These are phyloP conservation scores for Agelastica alni DNA, from an alignment of 2,888 invertebrate genomes.

Conservation along the genomic window DNA sequence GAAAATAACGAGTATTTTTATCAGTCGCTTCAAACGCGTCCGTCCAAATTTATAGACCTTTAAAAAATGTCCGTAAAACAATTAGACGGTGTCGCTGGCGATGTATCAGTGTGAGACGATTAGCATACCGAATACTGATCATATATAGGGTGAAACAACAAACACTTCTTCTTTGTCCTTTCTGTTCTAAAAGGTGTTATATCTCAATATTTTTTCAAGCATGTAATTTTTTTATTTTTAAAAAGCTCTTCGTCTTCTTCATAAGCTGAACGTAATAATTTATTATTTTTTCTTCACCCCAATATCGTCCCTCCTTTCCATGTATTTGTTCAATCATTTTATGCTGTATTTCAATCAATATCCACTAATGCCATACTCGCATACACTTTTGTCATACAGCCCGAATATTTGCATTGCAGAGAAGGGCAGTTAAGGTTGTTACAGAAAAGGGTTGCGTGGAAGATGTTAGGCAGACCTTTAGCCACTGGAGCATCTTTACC, in stretches of 20 bases:
- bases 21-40: slow-evolving; percentile 13
- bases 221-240: not conserved
- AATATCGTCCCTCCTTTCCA: no score
- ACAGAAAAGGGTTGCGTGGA: no score
- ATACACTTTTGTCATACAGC: no score
- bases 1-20: slow-evolving; percentile 20
- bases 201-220: not conserved
- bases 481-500: no score
- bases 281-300: no score
- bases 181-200: not conserved
- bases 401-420: no score
- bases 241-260: not conserved
- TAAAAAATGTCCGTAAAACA: slow-evolving; percentile 33
- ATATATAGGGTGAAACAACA: slow-evolving; percentile 1
- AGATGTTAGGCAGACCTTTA: no score
- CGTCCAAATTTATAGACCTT: slow-evolving; percentile 28
- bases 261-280: no score
- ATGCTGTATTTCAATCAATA: no score
- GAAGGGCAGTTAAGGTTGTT: no score
- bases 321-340: no score
- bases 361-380: no score
- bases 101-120: slow-evolving; percentile 41
- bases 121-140: slow-evolving; percentile 43
- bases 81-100: slow-evolving; percentile 39
- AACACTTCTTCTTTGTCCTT: not conserved